A percentile compares a stretch with the other conserved stretches of the same genome.
Conservation (phyloP, 2,888 invertebrate species). For the Metallyticus violacea region DNA sequence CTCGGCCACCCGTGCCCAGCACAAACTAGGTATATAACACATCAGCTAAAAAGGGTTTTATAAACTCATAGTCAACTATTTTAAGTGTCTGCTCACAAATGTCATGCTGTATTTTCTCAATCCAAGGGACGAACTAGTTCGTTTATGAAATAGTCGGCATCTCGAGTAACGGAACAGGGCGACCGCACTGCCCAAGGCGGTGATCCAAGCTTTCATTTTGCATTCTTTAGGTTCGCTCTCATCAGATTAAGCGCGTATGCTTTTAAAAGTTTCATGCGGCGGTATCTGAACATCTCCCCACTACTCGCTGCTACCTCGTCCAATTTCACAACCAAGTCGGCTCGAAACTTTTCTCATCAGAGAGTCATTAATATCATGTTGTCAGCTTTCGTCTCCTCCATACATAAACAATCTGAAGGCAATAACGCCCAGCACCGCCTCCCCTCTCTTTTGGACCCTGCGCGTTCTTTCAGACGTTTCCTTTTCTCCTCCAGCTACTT, state of each 20-base stretch:
- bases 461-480: not conserved
- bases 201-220: not conserved
- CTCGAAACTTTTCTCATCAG: conserved; percentile 33
- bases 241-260: not conserved
- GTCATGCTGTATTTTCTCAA: too few relatives aligned
- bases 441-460: not conserved
- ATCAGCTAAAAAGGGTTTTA: too few relatives aligned
- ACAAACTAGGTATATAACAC: too few relatives aligned
- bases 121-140: too few relatives aligned
- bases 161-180: not conserved
- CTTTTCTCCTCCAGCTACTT: not conserved
- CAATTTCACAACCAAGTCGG: not conserved
- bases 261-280: not conserved
- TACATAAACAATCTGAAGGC: conserved; percentile 9
- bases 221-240: not conserved
- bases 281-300: conserved; percentile 5
- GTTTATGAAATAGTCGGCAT: not conserved
- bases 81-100: too few relatives aligned
- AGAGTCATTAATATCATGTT: conserved; percentile 27
- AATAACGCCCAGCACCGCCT: not conserved
- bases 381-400: conserved; percentile 22
- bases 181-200: not conserved
- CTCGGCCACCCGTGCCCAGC: too few relatives aligned
- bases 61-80: too few relatives aligned
- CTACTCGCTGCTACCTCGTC: not conserved